Percentiles rank a stretch among this genome's conserved stretches.
These are phyloP conservation scores for Anas platyrhynchos DNA, from an alignment of 2,113 vertebrate species.

Conservation along the genomic window DNA sequence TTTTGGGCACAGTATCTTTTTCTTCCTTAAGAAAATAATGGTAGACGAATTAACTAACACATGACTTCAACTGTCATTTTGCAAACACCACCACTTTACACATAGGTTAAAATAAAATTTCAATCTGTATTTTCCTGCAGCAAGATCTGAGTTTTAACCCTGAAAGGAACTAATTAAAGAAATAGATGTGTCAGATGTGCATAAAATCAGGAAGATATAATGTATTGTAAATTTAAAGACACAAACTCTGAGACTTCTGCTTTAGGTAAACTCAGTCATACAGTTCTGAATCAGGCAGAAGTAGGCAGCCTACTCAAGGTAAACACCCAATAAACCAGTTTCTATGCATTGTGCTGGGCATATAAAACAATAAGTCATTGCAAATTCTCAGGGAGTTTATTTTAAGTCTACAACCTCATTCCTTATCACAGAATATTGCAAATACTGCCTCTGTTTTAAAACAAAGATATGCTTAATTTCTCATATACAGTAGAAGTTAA, in stretches of 20 bases:
- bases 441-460: background rate
- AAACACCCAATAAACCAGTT: background rate
- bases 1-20: background rate
- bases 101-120: background rate
- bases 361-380: background rate
- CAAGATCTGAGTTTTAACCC: background rate
- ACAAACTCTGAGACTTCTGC: background rate
- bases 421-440: background rate
- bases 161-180: conserved; percentile 10
- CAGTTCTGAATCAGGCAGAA: background rate
- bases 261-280: background rate
- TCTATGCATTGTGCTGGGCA: background rate
- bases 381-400: background rate
- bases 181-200: background rate
- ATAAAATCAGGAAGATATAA: background rate
- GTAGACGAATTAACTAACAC: background rate
- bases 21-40: background rate
- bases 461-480: background rate
- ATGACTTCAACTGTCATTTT: background rate
- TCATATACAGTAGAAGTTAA: background rate
- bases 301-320: background rate
- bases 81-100: background rate
- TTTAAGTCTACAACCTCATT: background rate
- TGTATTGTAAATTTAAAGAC: background rate
- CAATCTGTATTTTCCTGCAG: background rate